phyloP scores from a whole-genome alignment of 2,888 invertebrate genomes.

The Drosophila anomelani region DNA sequence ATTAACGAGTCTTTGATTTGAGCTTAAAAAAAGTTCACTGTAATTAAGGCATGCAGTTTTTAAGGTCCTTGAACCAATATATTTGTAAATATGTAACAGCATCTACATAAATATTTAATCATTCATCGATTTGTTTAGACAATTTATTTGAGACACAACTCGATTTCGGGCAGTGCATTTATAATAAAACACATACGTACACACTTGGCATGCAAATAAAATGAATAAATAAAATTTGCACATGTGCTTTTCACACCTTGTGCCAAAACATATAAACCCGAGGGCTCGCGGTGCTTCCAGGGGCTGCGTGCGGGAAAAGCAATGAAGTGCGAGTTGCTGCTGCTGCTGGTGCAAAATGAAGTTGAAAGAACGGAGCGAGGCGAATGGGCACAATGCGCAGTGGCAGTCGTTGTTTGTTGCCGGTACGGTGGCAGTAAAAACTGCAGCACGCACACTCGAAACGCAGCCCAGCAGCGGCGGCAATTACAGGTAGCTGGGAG shows the following conservation, averaged over 20 bases:
- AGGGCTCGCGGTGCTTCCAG: slow-evolving; percentile 12
- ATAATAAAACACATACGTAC: slow-evolving; percentile 38
- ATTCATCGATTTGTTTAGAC: background rate
- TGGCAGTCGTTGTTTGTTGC: slow-evolving; percentile 41
- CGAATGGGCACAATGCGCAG: slow-evolving; percentile 60
- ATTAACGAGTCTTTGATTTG: background rate
- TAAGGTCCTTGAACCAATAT: too few relatives aligned
- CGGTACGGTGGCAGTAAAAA: slow-evolving; percentile 68
- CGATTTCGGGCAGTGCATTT: slow-evolving; percentile 20
- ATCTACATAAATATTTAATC: background rate
- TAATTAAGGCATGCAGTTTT: too few relatives aligned
- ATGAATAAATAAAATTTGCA: slow-evolving; percentile 81
- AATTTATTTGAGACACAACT: too few relatives aligned
- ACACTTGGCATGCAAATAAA: slow-evolving; percentile 73
- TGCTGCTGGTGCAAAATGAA: slow-evolving; percentile 61
- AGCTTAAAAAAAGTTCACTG: background rate
- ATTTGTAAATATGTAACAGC: too few relatives aligned
- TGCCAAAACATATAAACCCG: slow-evolving; percentile 68
- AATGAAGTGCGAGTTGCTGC: slow-evolving; percentile 43
- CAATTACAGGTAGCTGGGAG: slow-evolving; percentile 34
- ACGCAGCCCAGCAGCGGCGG: slow-evolving; percentile 46
- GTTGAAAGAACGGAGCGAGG: slow-evolving; percentile 63
- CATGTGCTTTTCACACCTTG: slow-evolving; percentile 77
- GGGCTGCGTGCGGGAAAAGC: slow-evolving; percentile 15
- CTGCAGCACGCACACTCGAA: slow-evolving; percentile 77